phyloP scores from a whole-genome alignment of 2,113 vertebrate genomes.

The Zapornia atra region DNA sequence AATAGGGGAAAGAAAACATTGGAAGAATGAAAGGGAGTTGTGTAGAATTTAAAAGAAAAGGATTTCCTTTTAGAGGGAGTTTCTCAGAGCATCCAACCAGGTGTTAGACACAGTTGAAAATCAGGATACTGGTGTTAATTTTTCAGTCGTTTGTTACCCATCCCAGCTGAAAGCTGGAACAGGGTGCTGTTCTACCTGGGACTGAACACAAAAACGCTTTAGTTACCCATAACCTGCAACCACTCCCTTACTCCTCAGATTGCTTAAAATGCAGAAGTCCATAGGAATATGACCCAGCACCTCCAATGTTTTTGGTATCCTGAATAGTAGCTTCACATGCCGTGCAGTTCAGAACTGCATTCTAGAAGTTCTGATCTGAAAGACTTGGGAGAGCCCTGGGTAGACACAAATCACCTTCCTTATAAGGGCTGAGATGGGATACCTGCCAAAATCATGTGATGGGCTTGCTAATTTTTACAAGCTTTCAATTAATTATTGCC shows the following conservation, averaged over 20 bases:
- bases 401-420: neutral
- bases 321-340: neutral
- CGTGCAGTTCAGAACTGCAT: neutral
- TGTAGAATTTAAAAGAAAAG: neutral
- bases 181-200: neutral
- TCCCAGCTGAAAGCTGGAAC: neutral
- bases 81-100: neutral
- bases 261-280: neutral
- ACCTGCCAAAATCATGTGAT: neutral
- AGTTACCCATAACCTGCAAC: neutral
- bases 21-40: neutral
- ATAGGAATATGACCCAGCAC: neutral
- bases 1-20: neutral
- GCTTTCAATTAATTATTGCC: neutral
- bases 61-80: neutral
- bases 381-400: neutral
- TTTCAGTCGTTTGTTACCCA: neutral
- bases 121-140: neutral
- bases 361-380: neutral
- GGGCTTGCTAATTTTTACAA: neutral
- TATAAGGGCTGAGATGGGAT: neutral
- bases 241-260: rapidly evolving
- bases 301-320: neutral
- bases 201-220: neutral
- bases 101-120: neutral